Base-by-base conservation (phyloP, 30 jellyfish, hydroid and myxozoan genomes). In the Cassiopea andromeda region DNA sequence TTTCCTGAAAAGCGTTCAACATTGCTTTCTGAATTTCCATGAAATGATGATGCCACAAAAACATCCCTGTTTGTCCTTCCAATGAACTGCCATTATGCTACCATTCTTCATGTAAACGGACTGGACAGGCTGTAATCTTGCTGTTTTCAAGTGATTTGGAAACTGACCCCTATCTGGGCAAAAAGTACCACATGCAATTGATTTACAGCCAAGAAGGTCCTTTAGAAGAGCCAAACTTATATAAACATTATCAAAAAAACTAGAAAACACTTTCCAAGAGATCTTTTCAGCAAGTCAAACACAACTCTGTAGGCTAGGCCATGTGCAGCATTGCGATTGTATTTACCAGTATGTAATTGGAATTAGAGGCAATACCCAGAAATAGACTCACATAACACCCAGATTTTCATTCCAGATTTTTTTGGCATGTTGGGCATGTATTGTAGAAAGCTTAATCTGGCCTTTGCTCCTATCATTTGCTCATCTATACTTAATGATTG, bases 281-380 rank as follows among this genome's bases (percentile, higher is more conserved):
- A 85, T 44, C 44, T 43, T 58, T 67, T 27, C 85, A 87, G 60
- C 12, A 87, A 71, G 66, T 87, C 94, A 87, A 68, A 75, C 48
- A 64, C 92, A 58, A 87, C 93, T 48, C 94, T 76, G 59, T 87
- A 87, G 64, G 91, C 44, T 67, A 83, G 85, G 38, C 85, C 91
- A 69, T 83, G 84, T 70, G 64, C 85, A 12, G 70, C 15, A n/a
- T 46, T 87, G 18, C 46, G 78, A 83, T 67, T 68, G 7, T 27
- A 2, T 73, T 74, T 85, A 17, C 93, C 91, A 73, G 93, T 66
- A 57, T 61, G 7, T 1, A 83, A 44, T 60, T 83, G 91, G 87
- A 61, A 69, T 61, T 69, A 87, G 27, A 44, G 67, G 67, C 91
- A 83, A 57, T 83, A 83, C 17, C 93, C 93, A 1, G 89, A 2